Conservation (phyloP, 2,113 vertebrate species). For the Mus pahari region DNA sequence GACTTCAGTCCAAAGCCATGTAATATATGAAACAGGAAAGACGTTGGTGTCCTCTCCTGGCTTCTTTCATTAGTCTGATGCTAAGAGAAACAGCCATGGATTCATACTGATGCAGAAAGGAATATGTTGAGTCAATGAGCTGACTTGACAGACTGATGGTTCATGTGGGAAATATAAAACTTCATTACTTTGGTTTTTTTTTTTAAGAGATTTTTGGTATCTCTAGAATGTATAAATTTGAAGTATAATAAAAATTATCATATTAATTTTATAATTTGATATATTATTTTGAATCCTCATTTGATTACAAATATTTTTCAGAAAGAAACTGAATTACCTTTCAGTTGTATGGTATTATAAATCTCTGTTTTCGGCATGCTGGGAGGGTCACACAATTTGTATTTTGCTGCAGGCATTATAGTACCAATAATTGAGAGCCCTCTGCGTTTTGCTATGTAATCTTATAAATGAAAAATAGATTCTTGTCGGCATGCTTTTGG, state of each 20-base stretch:
- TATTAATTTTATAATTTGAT: not conserved
- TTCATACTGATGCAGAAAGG: not conserved
- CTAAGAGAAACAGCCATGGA: not conserved
- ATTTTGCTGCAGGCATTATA: not conserved
- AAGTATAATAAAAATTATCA: not conserved
- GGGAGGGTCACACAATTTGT: not conserved
- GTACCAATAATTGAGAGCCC: not conserved
- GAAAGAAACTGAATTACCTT: not conserved
- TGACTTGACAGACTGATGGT: not conserved
- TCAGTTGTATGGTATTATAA: not conserved
- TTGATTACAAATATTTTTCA: not conserved
- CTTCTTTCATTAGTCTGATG: not conserved
- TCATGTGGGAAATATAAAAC: not conserved
- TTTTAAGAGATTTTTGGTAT: not conserved
- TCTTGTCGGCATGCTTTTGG: not conserved
- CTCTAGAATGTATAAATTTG: not conserved
- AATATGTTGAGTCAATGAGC: not conserved
- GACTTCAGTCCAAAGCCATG: conserved; percentile 3
- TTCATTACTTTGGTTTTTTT: not conserved
- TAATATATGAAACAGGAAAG: not conserved
- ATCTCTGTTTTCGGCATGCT: not conserved
- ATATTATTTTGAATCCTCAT: not conserved
- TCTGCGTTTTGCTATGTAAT: not conserved
- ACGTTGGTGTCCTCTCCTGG: not conserved
- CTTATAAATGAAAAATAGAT: not conserved